A percentile compares a stretch with the other conserved stretches of the same genome.
Conservation (phyloP, 2,888 invertebrate genomes). For the Graphium colonna region DNA sequence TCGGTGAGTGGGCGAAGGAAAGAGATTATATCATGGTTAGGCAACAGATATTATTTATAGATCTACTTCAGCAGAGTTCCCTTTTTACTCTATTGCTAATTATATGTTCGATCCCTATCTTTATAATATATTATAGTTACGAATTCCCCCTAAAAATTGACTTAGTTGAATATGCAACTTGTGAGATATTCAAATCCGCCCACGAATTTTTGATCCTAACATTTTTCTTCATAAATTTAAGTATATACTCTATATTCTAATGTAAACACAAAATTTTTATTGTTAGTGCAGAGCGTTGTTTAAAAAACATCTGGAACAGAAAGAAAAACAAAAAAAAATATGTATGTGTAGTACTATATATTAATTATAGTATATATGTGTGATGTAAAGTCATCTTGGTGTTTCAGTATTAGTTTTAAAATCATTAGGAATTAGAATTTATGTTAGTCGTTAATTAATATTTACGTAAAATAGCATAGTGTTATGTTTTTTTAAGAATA, state of each 20-base stretch:
- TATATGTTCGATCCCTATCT: neutral
- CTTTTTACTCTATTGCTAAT: neutral
- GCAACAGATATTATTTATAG: constrained; percentile 2
- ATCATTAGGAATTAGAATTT: constrained; percentile 68
- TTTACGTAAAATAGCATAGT: constrained; percentile 57
- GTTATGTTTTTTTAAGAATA: constrained; percentile 53
- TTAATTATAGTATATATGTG: constrained; percentile 45
- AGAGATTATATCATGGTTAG: constrained; percentile 1
- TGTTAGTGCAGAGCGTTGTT: constrained; percentile 67
- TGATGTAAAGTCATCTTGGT: constrained; percentile 58
- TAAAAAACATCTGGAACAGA: constrained; percentile 44
- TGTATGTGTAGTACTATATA: constrained; percentile 39
- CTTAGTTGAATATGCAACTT: constrained; percentile 11
- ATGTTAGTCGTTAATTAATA: constrained; percentile 74
- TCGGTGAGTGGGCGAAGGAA: neutral
- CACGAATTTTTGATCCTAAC: constrained; percentile 41
- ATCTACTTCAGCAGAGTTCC: neutral
- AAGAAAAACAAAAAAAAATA: constrained; percentile 43
- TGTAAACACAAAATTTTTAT: constrained; percentile 42
- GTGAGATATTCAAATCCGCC: constrained; percentile 37
- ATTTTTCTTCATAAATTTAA: constrained; percentile 34
- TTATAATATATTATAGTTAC: neutral
- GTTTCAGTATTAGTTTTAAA: constrained; percentile 72
- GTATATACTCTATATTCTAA: constrained; percentile 33
- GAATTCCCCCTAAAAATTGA: neutral